Evolutionary conservation across 2,888 invertebrate species (phyloP).

Genomic region (Ophraella communa): DNA sequence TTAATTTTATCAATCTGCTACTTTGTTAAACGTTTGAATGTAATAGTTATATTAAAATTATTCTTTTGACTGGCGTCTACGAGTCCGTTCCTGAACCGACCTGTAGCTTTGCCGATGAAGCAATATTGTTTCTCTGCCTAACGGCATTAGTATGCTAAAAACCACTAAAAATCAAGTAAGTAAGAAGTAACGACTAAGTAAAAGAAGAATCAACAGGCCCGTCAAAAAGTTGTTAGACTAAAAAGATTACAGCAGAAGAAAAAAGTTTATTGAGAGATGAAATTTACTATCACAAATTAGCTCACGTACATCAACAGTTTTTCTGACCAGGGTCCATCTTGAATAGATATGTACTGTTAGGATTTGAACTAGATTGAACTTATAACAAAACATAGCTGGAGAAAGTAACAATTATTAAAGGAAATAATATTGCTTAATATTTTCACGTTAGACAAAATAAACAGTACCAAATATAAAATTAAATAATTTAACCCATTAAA

Average conservation of each 20-base stretch:
- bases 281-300: slow-evolving; percentile 54
- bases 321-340: slow-evolving; percentile 41
- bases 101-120: slow-evolving; percentile 46
- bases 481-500: no score
- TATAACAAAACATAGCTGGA: slow-evolving; percentile 6
- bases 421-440: no score
- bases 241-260: slow-evolving; percentile 35
- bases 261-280: slow-evolving; percentile 47
- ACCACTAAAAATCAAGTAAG: slow-evolving; percentile 36
- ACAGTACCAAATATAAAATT: no score
- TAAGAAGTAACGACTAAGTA: not conserved
- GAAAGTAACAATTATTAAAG: not conserved
- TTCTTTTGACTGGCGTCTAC: no score
- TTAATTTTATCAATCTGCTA: no score
- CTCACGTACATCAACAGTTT: slow-evolving; percentile 53
- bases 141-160: slow-evolving; percentile 50
- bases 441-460: no score
- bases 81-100: slow-evolving; percentile 21
- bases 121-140: slow-evolving; percentile 53
- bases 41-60: no score
- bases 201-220: slow-evolving; percentile 39
- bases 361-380: slow-evolving; percentile 38
- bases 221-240: slow-evolving; percentile 54
- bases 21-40: no score
- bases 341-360: slow-evolving; percentile 46